Percentiles rank a stretch among this genome's conserved stretches.
These are phyloP conservation scores for Muscicapa adusta DNA, from an alignment of 2,113 vertebrate species.

Conservation along the genomic window DNA sequence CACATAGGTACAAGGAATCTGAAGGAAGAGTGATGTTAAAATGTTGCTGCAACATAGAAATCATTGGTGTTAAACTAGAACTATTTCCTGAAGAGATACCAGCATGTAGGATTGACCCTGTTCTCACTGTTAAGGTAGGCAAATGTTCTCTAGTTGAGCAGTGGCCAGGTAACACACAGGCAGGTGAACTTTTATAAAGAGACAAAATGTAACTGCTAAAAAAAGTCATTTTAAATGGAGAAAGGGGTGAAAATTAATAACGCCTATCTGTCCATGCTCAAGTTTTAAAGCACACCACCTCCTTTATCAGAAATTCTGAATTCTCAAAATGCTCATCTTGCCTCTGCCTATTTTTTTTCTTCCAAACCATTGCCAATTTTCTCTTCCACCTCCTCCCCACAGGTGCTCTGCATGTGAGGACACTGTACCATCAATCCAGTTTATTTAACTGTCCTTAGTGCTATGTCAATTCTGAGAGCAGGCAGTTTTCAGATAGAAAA, in stretches of 20 bases:
- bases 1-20: neutral
- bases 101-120: neutral
- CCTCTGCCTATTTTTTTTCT: neutral
- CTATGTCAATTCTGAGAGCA: neutral
- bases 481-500: neutral
- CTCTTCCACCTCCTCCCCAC: neutral
- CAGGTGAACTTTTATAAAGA: neutral
- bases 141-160: neutral
- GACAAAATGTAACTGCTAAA: neutral
- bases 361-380: neutral
- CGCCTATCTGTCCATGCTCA: neutral
- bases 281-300: neutral
- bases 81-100: neutral
- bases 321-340: neutral
- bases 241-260: neutral
- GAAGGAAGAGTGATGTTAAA: neutral
- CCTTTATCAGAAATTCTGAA: neutral
- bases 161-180: neutral
- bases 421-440: neutral
- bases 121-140: neutral
- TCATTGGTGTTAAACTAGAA: neutral
- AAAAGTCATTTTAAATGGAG: neutral
- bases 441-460: neutral
- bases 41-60: neutral
- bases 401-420: rapidly evolving